A percentile compares a stretch with the other conserved stretches of the same genome.
Evolutionary conservation across 1,140 invertebrate genomes (phyloP).

Genomic region (Nymphalis io): DNA sequence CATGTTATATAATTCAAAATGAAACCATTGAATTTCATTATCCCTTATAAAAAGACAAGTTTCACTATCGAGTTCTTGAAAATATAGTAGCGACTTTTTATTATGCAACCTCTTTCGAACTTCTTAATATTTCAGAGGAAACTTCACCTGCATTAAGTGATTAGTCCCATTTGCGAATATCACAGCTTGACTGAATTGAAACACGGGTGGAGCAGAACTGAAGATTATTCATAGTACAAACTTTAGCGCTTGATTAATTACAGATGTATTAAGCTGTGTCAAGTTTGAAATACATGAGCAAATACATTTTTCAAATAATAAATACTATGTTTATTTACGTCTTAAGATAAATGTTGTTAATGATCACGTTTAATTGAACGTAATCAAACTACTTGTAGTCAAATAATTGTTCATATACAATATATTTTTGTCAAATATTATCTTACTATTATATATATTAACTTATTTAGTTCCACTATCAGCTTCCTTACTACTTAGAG

Average conservation of each 20-base stretch:
- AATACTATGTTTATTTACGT: too few species aligned
- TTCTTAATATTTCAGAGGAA: constrained; percentile 69
- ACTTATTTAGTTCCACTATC: too few species aligned
- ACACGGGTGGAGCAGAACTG: constrained; percentile 19
- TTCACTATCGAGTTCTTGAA: constrained; percentile 11
- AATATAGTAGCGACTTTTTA: constrained; percentile 36
- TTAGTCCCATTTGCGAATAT: constrained; percentile 74
- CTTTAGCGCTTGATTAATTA: constrained; percentile 45
- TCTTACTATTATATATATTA: too few species aligned
- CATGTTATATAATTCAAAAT: not conserved
- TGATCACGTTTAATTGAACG: too few species aligned
- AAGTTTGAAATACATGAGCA: not conserved
- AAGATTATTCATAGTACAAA: constrained; percentile 32
- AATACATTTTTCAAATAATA: too few species aligned
- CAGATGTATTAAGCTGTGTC: not conserved
- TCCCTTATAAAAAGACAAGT: not conserved
- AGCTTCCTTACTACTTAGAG: too few species aligned
- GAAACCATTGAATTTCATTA: not conserved
- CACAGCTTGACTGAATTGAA: constrained; percentile 58
- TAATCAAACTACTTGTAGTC: too few species aligned
- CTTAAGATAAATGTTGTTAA: too few species aligned
- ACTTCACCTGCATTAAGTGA: constrained; percentile 74
- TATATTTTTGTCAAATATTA: too few species aligned
- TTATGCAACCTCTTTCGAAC: constrained; percentile 58
- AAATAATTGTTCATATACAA: not conserved